phyloP scores from a whole-genome alignment of 2,888 invertebrate genomes.

The Nomada goodeniana region DNA sequence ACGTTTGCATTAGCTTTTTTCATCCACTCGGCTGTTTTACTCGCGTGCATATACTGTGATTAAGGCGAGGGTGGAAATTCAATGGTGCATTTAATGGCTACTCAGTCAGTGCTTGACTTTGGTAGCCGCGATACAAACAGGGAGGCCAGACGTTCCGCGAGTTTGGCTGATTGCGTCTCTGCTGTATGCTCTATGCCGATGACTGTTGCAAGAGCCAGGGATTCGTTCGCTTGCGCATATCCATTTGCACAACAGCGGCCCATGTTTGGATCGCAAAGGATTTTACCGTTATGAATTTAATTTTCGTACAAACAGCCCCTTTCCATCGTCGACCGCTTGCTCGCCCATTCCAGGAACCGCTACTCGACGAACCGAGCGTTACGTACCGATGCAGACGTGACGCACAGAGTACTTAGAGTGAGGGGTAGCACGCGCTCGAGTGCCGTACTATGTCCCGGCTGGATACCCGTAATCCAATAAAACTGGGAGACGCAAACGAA shows the following conservation, averaged over 20 bases:
- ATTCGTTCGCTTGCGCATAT: slow-evolving; percentile 7
- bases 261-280: slow-evolving; percentile 74
- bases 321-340: not conserved
- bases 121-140: slow-evolving; percentile 19
- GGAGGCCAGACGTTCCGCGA: slow-evolving; percentile 44
- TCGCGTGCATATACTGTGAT: slow-evolving; percentile 2
- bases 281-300: slow-evolving; percentile 82
- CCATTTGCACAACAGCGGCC: not conserved
- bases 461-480: slow-evolving; percentile 83
- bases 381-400: slow-evolving; percentile 76
- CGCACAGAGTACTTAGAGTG: slow-evolving; percentile 72
- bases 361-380: slow-evolving; percentile 73
- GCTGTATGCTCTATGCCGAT: slow-evolving; percentile 49
- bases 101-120: slow-evolving; percentile 67
- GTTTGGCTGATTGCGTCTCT: slow-evolving; percentile 60
- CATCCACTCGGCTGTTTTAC: not conserved
- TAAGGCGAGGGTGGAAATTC: slow-evolving; percentile 29
- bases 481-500: slow-evolving; percentile 80
- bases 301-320: slow-evolving; percentile 80
- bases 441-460: slow-evolving; percentile 71
- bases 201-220: not conserved
- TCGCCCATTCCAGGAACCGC: slow-evolving; percentile 23
- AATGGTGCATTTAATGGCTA: slow-evolving; percentile 59
- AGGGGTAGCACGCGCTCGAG: slow-evolving; percentile 73
- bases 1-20: not conserved